Base-by-base conservation (phyloP, 2,888 invertebrate genomes). In the Synanthedon tipuliformis region DNA sequence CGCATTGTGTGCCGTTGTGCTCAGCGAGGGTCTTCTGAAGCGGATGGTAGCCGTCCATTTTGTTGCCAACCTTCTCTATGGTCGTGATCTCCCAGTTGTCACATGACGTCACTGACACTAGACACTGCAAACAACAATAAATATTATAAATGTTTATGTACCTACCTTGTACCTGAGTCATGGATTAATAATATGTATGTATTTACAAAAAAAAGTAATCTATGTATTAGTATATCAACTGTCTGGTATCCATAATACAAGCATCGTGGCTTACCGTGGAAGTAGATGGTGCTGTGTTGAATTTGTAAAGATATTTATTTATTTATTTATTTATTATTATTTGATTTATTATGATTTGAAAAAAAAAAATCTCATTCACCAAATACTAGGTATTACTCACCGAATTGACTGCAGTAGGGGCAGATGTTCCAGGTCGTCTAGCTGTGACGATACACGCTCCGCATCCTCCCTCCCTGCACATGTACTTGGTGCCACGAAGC, bases 61-160 rank as follows among this genome's bases (percentile, higher is more conserved):
- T 87, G 65, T 89, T 90, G n/a, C 94, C 93, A 49, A 94, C 66
- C 1, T 91, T 90, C 71, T 94, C 94, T 41, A 92, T 78, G 0
- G 94, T 94, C 13, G 89, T 90, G 34, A 94, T 89, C 8, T 89
- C 86, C 89, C 91, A 90, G 12, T 90, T 84, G 57, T 90, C 78
- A 58, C 92, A 92, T 10, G 89, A 81, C 45, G 89, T 88, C 12
- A 92, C 66, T 7, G 90, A 82, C 8, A 89, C 87, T 53, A 92
- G 71, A 61, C 92, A 92, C 89, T 92, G 65, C 12, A 50, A 11
- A 34, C 10, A n/a, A n/a, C n/a, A n/a, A n/a, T n/a, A n/a, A n/a
- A n/a, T n/a, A n/a, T n/a, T n/a, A n/a, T n/a, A n/a, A n/a, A n/a
- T n/a, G n/a, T n/a, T n/a, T n/a, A n/a, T n/a, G n/a, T n/a, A n/a